These are phyloP conservation scores for Acleris emargana DNA, from an alignment of 2,888 invertebrate species.

Conservation along the genomic window DNA sequence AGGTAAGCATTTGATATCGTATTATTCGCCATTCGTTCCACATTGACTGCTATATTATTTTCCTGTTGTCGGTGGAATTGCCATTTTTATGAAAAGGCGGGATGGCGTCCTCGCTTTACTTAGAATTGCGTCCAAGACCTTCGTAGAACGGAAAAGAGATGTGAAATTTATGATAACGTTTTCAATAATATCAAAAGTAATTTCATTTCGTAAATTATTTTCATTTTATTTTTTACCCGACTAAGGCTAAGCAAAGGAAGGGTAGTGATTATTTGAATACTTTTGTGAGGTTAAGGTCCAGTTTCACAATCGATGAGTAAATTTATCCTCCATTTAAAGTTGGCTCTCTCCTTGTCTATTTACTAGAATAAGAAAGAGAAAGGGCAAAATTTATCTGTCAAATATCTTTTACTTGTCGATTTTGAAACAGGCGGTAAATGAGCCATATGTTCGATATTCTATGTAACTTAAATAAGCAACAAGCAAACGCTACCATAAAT, in stretches of 20 bases:
- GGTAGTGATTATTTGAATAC: too few species aligned
- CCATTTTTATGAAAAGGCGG: slow-evolving; percentile 45
- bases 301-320: too few species aligned
- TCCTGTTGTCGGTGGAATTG: slow-evolving; percentile 50
- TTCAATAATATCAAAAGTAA: slow-evolving; percentile 12
- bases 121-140: slow-evolving; percentile 39
- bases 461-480: slow-evolving; percentile 3
- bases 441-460: not conserved
- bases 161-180: slow-evolving; percentile 2
- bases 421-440: too few species aligned
- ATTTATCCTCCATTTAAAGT: too few species aligned
- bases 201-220: too few species aligned
- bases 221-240: too few species aligned
- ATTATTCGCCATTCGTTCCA: slow-evolving; percentile 43
- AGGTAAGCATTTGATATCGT: slow-evolving; percentile 54
- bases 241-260: too few species aligned
- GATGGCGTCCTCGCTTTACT: slow-evolving; percentile 40
- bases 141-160: slow-evolving; percentile 4
- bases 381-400: too few species aligned
- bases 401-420: too few species aligned
- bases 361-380: too few species aligned
- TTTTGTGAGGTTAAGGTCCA: too few species aligned
- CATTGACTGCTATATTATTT: slow-evolving; percentile 52
- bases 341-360: too few species aligned
- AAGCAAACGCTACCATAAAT: slow-evolving; percentile 2